Evolutionary conservation across 2,113 vertebrate genomes (phyloP), one percentile per base, ranked within the genome.

Genomic region (Dolichotis patagonum): DNA sequence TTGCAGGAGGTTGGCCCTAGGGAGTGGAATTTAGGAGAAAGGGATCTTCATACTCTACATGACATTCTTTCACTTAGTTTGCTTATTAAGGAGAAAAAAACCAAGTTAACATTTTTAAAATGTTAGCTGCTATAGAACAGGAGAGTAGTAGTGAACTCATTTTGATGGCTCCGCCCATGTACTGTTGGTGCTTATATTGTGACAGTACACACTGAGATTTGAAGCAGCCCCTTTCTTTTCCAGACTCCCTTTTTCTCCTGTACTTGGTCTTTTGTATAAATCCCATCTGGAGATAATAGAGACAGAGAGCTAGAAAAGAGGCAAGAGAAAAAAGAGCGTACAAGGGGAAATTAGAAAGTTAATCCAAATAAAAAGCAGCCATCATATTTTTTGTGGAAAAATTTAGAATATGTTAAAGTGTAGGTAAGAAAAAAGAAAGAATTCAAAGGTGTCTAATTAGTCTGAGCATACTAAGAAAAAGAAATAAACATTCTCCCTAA

Each of bases 361-460:
- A 78, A 54, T 4, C 22, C 35, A 73, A 88, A 81, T 71, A 49
- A 71, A 24, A 88, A 84, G 13, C 38, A 71, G 35, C 41, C 63
- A 69, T 69, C 49, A 77, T 73, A 80, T 65, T 43, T 87, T 82
- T 35, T 56, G 22, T 88, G 84, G 80, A 88, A 11, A 91, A 95
- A 91, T 49, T 58, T 73, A 63, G 43, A 78, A 90, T 30, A 71
- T 20, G 6, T 46, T 77, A 10, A 88, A 90, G 32, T 56, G 32
- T 6, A 71, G 32, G 67, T 38, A 69, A 89, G 16, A 60, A 84
- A 82, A 88, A 85, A 28, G 7, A 62, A 30, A 69, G 13, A 94
- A 90, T 82, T 96, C 32, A 94, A 77, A 91, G 17, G 73, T 65
- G 7, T 83, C n/a, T 58, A 32, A 24, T 41, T 58, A 89, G 28